phyloP scores from a whole-genome alignment of 2,888 invertebrate species.

The Aspidiotus rigidus region DNA sequence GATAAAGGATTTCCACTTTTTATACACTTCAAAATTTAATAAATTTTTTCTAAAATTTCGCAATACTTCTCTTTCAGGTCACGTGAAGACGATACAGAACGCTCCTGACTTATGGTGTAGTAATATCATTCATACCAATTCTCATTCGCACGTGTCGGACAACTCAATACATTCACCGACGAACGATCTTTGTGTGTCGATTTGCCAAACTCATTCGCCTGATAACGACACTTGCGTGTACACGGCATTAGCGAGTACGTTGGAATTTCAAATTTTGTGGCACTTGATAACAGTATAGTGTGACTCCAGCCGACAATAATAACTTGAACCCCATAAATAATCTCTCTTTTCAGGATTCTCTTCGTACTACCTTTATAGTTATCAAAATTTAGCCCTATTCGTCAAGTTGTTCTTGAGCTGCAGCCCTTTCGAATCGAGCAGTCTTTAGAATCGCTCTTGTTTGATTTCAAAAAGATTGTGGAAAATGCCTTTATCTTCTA shows the following conservation, averaged over 20 bases:
- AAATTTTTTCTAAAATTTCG: neutral
- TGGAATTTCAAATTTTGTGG: neutral
- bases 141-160: conserved; percentile 21
- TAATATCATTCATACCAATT: conserved; percentile 29
- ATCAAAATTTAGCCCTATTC: too few relatives aligned
- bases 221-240: conserved; percentile 40
- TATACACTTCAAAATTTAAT: neutral
- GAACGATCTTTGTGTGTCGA: conserved; percentile 40
- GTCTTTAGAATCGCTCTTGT: too few relatives aligned
- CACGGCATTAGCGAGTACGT: conserved; percentile 40
- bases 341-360: too few relatives aligned
- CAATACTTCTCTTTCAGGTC: conserved; percentile 20
- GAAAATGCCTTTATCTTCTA: too few relatives aligned
- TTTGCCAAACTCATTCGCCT: conserved; percentile 39
- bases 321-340: too few relatives aligned
- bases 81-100: conserved; percentile 25
- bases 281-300: too few relatives aligned
- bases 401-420: too few relatives aligned
- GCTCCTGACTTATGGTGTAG: conserved; percentile 28
- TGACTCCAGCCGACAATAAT: too few relatives aligned
- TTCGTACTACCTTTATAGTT: too few relatives aligned
- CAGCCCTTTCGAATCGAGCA: too few relatives aligned
- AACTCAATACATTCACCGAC: conserved; percentile 35
- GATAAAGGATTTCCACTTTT: neutral
- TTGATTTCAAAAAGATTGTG: too few relatives aligned